These are phyloP conservation scores for Musca domestica DNA, from an alignment of 1,140 invertebrate species.

Conservation along the genomic window DNA sequence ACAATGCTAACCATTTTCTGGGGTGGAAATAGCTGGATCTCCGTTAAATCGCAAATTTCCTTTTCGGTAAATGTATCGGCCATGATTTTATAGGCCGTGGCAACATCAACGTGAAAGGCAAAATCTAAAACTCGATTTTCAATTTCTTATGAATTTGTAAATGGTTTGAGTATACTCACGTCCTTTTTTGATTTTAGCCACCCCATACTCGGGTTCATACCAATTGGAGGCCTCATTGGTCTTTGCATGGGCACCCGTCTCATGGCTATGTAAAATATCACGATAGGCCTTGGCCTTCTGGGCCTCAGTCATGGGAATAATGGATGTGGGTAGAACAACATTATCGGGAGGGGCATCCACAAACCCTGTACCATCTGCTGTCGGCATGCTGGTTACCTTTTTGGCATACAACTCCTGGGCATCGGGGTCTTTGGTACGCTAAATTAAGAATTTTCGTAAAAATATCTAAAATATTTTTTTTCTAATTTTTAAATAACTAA, in stretches of 20 bases:
- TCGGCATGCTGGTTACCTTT: constrained; percentile 44
- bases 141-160: background rate
- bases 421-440: constrained; percentile 61
- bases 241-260: constrained; percentile 48
- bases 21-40: constrained; percentile 60
- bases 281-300: constrained; percentile 38
- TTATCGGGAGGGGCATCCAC: constrained; percentile 9
- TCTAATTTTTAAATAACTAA: background rate
- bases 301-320: constrained; percentile 23
- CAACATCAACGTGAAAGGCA: constrained; percentile 64
- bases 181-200: constrained; percentile 51
- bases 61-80: constrained; percentile 59
- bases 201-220: constrained; percentile 51
- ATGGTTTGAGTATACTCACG: constrained; percentile 31
- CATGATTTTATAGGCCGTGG: constrained; percentile 63
- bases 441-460: background rate
- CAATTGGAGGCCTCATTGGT: constrained; percentile 44
- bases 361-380: constrained; percentile 27
- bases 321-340: background rate
- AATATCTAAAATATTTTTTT: background rate
- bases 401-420: constrained; percentile 57
- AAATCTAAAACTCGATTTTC: constrained; percentile 54
- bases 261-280: constrained; percentile 47
- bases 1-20: constrained; percentile 58
- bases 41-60: constrained; percentile 63